Conservation (phyloP, 2,888 invertebrate genomes). For the Iselma pallidipennis region DNA sequence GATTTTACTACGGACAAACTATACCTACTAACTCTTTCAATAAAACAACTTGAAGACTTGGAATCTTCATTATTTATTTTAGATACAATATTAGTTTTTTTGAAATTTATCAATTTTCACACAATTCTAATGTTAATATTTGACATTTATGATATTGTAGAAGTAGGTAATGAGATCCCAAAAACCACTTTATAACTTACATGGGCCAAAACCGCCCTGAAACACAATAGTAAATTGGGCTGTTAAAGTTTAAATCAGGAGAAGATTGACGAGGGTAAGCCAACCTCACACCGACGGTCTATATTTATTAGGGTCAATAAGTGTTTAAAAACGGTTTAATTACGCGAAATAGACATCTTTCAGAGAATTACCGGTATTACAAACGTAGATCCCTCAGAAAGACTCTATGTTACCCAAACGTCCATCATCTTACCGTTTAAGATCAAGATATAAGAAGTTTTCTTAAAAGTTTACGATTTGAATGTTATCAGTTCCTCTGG, state of each 20-base stretch:
- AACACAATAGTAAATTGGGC: conserved; percentile 9
- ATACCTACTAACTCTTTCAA: background rate
- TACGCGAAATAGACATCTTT: conserved; percentile 3
- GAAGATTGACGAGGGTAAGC: conserved; percentile 8
- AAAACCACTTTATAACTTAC: conserved; percentile 1
- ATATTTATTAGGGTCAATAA: conserved; percentile 9
- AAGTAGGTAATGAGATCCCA: background rate
- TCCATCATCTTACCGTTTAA: too few species aligned
- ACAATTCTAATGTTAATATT: background rate
- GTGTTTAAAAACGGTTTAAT: conserved; percentile 7
- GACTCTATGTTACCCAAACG: too few species aligned
- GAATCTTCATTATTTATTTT: background rate
- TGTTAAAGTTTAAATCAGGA: conserved; percentile 9
- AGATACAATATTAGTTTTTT: background rate
- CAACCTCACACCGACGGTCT: background rate
- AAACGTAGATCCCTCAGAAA: too few species aligned
- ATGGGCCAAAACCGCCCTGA: background rate
- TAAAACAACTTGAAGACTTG: background rate
- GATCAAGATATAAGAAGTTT: too few species aligned
- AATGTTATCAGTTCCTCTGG: too few species aligned
- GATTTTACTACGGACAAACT: background rate
- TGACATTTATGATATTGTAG: background rate
- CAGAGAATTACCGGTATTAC: background rate
- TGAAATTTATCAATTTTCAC: background rate
- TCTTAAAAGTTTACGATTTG: too few species aligned